Conservation (phyloP, 2,113 vertebrate species). For the Toxostoma redivivum region DNA sequence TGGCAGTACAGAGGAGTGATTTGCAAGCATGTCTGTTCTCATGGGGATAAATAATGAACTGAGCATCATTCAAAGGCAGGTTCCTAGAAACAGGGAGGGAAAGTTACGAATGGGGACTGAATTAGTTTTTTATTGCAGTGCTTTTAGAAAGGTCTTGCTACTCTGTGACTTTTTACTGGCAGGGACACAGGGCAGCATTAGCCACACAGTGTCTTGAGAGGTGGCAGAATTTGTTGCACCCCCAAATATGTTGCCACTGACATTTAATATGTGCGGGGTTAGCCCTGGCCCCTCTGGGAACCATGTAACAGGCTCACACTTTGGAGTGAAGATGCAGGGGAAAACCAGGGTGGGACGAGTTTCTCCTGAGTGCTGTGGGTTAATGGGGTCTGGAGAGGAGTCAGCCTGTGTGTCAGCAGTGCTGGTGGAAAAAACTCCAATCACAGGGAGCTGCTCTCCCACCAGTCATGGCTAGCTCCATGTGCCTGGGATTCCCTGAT, state of each 20-base stretch:
- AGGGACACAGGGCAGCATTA: neutral
- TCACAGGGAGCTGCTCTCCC: rapidly evolving
- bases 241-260: neutral
- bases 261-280: neutral
- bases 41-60: neutral
- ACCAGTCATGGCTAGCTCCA: rapidly evolving
- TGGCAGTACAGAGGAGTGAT: neutral
- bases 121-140: too few species aligned
- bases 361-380: neutral
- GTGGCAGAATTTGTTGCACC: neutral
- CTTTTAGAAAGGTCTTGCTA: neutral
- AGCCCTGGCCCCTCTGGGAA: rapidly evolving
- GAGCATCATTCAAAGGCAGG: neutral
- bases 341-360: rapidly evolving
- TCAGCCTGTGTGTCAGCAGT: rapidly evolving
- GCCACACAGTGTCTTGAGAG: rapidly evolving
- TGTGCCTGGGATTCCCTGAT: neutral
- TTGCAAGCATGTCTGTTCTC: neutral
- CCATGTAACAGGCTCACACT: neutral
- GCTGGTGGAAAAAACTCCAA: rapidly evolving
- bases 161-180: neutral
- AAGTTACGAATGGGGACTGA: rapidly evolving
- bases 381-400: rapidly evolving
- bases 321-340: rapidly evolving
- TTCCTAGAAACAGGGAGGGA: neutral